Evolutionary conservation across 2,888 invertebrate species (phyloP), one percentile per base, ranked within the genome.

Genomic region (Agonopterix heracliana): DNA sequence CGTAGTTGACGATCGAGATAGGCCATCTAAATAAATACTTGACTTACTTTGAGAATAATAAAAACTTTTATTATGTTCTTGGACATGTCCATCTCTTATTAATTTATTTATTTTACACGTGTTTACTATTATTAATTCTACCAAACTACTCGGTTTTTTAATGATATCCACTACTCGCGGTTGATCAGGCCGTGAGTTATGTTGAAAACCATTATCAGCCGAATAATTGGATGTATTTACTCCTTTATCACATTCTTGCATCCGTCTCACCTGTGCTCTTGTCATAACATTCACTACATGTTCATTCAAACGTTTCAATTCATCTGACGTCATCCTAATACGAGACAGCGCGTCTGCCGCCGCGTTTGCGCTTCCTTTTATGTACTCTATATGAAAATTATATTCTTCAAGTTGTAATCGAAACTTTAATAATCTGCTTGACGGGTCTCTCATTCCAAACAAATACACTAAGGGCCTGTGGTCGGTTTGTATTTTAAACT

Each of bases 161-260:
- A 45, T 36, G 17, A 52, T 48, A 44, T 58, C 57, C 34, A 58
- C 54, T n/a, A 61, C 49, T 47, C 48, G 49, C 11, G 56, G 56
- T 47, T 59, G 56, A 54, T 53, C 55, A 55, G 54, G 41, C 56
- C 51, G n/a, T n/a, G n/a, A 11, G 36, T 50, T 41, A 47, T 43
- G 41, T 11, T 34, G 40, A 14, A 13, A n/a, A 34, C 26, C 38
- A 34, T 17, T 48, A 50, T 14, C 26, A 10, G 34, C 36, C 44
- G n/a, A n/a, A n/a, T n/a, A n/a, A n/a, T n/a, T n/a, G n/a, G n/a
- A n/a, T n/a, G n/a, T n/a, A n/a, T n/a, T n/a, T n/a, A n/a, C 11
- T 7, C 9, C n/a, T 17, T 40, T 34, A 40, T 4, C 34, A 17
- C 9, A 3, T 3, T 48, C 41, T 1, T 3, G 11, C 44, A 34